phyloP scores from a whole-genome alignment of 2,797 vertebrate species.

The Enteromius treurensis region DNA sequence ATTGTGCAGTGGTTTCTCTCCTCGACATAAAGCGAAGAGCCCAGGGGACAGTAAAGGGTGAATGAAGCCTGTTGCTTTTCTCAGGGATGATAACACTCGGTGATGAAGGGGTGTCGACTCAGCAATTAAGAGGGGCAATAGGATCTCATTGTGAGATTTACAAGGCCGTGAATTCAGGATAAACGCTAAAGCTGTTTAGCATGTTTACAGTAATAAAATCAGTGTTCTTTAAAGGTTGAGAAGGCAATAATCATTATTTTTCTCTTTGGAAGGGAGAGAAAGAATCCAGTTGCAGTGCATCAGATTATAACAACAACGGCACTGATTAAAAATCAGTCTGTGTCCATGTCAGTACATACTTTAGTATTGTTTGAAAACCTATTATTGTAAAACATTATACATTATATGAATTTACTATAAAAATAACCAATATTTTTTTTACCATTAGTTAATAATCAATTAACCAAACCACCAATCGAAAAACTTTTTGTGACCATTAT shows the following conservation, averaged over 20 bases:
- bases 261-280: neutral
- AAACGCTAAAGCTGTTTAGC: neutral
- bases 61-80: conserved; percentile 76
- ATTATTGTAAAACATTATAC: neutral
- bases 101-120: conserved; percentile 50
- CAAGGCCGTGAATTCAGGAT: conserved; percentile 1
- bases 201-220: conserved; percentile 16
- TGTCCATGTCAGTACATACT: neutral
- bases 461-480: neutral
- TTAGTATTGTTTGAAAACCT: neutral
- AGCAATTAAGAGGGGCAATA: conserved; percentile 42
- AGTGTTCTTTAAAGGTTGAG: neutral
- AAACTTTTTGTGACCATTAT: neutral
- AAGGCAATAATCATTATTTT: conserved; percentile 1
- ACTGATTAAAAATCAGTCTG: neutral
- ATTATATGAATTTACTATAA: neutral
- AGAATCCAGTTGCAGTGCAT: neutral
- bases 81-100: conserved; percentile 66
- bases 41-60: conserved; percentile 76
- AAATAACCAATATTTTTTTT: neutral
- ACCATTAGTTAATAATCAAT: neutral
- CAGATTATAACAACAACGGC: neutral
- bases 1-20: conserved; percentile 78
- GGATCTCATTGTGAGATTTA: conserved; percentile 23
- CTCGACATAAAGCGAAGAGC: conserved; percentile 72